These are phyloP conservation scores for Corythaeola cristata DNA, from an alignment of 2,113 vertebrate species.

Conservation along the genomic window DNA sequence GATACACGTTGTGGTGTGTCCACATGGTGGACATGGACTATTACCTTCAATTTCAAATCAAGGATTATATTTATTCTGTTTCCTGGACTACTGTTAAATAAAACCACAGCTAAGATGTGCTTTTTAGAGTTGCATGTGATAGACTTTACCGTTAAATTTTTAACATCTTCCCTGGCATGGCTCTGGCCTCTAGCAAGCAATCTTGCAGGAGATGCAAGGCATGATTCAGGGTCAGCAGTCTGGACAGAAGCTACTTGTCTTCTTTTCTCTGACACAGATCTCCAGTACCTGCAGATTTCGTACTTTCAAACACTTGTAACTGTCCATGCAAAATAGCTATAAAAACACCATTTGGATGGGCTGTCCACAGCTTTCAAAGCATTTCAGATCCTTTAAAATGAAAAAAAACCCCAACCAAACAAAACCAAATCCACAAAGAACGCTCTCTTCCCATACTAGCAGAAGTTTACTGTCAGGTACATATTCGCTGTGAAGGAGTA, in stretches of 20 bases:
- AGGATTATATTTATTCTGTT: background rate
- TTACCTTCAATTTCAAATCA: background rate
- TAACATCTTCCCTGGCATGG: background rate
- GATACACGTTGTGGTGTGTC: background rate
- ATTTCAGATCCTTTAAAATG: background rate
- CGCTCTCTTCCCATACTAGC: accelerated
- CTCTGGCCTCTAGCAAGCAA: background rate
- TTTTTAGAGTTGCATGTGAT: background rate
- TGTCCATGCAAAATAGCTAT: background rate
- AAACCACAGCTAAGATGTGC: background rate
- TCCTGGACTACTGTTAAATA: background rate
- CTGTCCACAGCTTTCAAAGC: background rate
- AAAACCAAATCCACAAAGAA: background rate
- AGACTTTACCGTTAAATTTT: background rate
- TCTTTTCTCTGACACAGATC: background rate
- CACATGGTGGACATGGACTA: background rate
- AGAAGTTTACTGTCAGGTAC: background rate
- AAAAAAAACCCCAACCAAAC: background rate
- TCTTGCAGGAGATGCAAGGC: background rate
- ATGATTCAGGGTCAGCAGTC: background rate
- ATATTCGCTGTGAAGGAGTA: background rate
- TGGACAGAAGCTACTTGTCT: background rate
- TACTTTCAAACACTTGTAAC: background rate
- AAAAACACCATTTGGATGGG: background rate
- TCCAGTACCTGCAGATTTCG: background rate